Conservation (phyloP, 1,140 invertebrate species). For the Lepidostoma basale region DNA sequence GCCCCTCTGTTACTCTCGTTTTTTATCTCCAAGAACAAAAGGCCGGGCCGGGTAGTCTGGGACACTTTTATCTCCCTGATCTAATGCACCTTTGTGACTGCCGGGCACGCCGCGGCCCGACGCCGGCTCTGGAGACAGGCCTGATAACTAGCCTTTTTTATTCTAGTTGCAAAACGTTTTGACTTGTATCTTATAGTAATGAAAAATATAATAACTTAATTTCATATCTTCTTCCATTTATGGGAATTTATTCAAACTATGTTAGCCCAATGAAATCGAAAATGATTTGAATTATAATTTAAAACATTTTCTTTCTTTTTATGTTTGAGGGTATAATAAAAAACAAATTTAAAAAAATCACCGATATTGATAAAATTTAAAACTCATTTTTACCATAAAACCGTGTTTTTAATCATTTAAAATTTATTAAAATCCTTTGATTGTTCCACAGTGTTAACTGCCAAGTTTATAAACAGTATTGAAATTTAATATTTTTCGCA, state of each 20-base stretch:
- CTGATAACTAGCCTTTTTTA: background rate
- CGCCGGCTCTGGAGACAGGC: background rate
- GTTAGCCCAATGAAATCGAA: background rate
- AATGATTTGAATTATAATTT: background rate
- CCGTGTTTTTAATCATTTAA: no score
- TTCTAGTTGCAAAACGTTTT: background rate
- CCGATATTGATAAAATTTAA: no score
- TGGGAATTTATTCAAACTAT: background rate
- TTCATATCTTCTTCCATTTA: background rate
- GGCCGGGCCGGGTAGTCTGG: conserved; percentile 12
- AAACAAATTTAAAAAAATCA: no score
- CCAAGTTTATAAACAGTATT: no score
- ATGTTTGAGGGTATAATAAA: no score
- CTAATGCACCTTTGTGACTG: conserved; percentile 23
- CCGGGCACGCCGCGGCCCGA: background rate
- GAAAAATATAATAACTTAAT: background rate
- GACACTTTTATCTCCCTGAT: conserved; percentile 23
- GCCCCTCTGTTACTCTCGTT: conserved; percentile 36
- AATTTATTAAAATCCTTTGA: no score
- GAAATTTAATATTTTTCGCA: no score
- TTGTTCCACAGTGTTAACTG: no score
- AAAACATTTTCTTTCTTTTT: background rate
- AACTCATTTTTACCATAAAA: no score
- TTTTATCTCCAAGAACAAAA: conserved; percentile 35
- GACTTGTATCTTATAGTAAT: background rate